Base-by-base conservation (phyloP, 2,113 vertebrate genomes). In the Xiphophorus maculatus region DNA sequence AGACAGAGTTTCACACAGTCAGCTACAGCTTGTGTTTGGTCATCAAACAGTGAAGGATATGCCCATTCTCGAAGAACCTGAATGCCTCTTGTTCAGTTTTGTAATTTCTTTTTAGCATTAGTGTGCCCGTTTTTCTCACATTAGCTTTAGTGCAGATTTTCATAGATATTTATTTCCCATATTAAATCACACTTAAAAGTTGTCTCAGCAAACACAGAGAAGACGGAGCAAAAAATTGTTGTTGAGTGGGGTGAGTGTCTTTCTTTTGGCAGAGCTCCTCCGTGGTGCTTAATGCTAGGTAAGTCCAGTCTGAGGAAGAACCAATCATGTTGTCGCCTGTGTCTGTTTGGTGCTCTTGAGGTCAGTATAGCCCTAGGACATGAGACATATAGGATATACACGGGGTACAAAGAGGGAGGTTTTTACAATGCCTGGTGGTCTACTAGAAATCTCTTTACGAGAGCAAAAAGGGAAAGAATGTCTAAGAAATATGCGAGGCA, bases 271-370 rank as follows among this genome's bases (percentile, higher is more conserved):
- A 71, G 84, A 89, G 89, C 86, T 90, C 87, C 81, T 62, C 44
- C 11, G 51, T 61, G 68, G 77, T 17, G 82, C 77, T 83, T 93
- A 92, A 89, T 90, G 63, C 88, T 73, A 77, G 84, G 79, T 88
- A 93, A 88, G 78, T 90, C 87, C 79, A 84, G 88, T 87, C 90
- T 89, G 88, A 93, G 91, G 88, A 92, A 93, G 91, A 91, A 83
- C 89, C 89, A 91, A 85, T 92, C 89, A 89, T 88, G 78, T 88
- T n/a, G n/a, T n/a, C 82, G 85, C 79, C 81, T 33, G 15, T 71
- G 82, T 74, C 76, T 88, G 82, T 87, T 87, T 80, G 82, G 81
- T 85, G 90, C 83, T 83, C 81, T 79, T 64, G 66, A 80, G 93
- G 92, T 93, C 91, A 93, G 86, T 51, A 42, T 82, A 77, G 90